Percentiles rank a stretch among this genome's conserved stretches.
Conservation (phyloP, 2,797 vertebrate genomes). For the Botia almorhae region DNA sequence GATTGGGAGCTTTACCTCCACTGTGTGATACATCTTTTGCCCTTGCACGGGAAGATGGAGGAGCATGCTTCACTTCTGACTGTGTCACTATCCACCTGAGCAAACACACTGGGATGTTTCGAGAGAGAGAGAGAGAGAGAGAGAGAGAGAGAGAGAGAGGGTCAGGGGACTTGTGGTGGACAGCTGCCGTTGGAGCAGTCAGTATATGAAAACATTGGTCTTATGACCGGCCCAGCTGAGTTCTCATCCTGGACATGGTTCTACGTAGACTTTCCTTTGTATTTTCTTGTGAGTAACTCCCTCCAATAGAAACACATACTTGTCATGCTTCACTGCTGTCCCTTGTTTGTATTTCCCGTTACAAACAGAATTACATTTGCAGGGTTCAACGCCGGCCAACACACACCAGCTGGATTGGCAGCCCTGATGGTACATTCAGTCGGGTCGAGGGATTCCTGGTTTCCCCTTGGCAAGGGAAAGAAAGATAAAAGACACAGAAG, state of each 20-base stretch:
- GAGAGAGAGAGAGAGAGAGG: conserved; percentile 56
- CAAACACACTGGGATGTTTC: conserved; percentile 85
- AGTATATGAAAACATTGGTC: conserved; percentile 98
- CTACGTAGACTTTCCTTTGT: conserved; percentile 59
- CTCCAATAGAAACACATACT: conserved; percentile 99
- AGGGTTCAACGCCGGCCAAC: conserved; percentile 79
- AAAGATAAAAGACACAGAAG: conserved; percentile 45
- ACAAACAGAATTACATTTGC: conserved; percentile 89
- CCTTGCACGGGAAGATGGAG: conserved; percentile 82
- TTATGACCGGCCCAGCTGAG: conserved; percentile 88
- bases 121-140: conserved; percentile 40
- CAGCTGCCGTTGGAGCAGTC: conserved; percentile 89
- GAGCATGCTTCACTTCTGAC: conserved; percentile 90
- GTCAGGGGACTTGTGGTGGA: conserved; percentile 85
- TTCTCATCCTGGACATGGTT: conserved; percentile 75
- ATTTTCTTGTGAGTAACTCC: conserved; percentile 80
- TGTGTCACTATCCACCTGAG: conserved; percentile 99
- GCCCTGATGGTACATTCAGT: conserved; percentile 64
- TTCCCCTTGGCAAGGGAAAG: conserved; percentile 10
- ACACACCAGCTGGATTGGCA: conserved; percentile 71
- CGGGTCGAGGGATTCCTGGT: conserved; percentile 25
- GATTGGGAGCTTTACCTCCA: conserved; percentile 80
- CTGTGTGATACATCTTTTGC: conserved; percentile 90
- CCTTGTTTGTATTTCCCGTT: conserved; percentile 98
- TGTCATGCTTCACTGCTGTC: conserved; percentile 97